These are phyloP conservation scores for Nannoperca australis DNA, from an alignment of 2,797 vertebrate species.

Conservation along the genomic window DNA sequence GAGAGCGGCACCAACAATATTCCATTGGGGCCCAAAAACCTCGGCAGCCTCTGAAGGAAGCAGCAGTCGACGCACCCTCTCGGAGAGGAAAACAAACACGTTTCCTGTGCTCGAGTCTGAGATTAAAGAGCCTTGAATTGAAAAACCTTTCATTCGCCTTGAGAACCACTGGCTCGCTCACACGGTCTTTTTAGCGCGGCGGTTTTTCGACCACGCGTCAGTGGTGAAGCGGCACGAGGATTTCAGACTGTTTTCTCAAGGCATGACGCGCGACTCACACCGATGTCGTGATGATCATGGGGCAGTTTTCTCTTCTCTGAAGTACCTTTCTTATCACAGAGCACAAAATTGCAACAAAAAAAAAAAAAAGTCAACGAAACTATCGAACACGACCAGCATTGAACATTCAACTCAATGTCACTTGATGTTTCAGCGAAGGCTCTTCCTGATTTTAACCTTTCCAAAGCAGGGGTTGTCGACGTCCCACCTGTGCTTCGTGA, in stretches of 20 bases:
- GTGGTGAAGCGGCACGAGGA: slow-evolving; percentile 82
- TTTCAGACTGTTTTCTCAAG: slow-evolving; percentile 85
- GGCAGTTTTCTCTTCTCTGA: slow-evolving; percentile 79
- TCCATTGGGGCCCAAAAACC: slow-evolving; percentile 59
- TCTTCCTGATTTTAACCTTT: slow-evolving; percentile 80
- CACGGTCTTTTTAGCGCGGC: slow-evolving; percentile 83
- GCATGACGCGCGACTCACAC: slow-evolving; percentile 87
- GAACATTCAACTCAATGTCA: slow-evolving; percentile 81
- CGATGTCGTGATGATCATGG: slow-evolving; percentile 83
- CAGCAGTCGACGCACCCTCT: slow-evolving; percentile 68
- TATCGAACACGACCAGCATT: slow-evolving; percentile 82
- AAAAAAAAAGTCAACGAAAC: slow-evolving; percentile 69
- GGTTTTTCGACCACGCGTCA: slow-evolving; percentile 81
- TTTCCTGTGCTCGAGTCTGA: slow-evolving; percentile 79
- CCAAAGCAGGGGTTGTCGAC: slow-evolving; percentile 70
- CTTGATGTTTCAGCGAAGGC: slow-evolving; percentile 84
- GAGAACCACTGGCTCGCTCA: slow-evolving; percentile 83
- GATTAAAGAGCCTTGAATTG: slow-evolving; percentile 74
- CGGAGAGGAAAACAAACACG: slow-evolving; percentile 68
- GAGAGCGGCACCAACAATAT: slow-evolving; percentile 50
- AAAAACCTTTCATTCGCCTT: slow-evolving; percentile 77
- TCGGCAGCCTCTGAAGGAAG: slow-evolving; percentile 74
- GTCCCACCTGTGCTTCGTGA: slow-evolving; percentile 75
- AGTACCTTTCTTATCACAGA: slow-evolving; percentile 84
- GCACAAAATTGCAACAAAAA: slow-evolving; percentile 76